Evolutionary conservation across 23 tunicate genomes (phyloP).

Genomic region (Corella eumyota): DNA sequence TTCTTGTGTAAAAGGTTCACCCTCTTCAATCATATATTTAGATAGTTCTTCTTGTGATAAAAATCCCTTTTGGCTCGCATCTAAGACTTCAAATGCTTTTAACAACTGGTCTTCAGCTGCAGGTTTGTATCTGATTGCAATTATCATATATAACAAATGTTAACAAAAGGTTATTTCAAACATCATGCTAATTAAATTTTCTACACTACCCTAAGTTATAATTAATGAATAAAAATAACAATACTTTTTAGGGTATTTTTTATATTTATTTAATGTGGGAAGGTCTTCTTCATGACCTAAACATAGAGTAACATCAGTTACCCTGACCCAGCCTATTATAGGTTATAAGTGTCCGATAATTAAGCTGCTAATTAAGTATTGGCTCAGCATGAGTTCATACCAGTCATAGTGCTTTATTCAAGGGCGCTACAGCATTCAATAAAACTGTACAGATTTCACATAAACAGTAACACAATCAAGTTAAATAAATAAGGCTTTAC

Average conservation of each 20-base stretch:
- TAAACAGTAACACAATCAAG: no score
- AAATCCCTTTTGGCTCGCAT: conserved; percentile 73
- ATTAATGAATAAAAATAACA: neutral
- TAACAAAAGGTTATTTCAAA: neutral
- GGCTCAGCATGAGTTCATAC: no score
- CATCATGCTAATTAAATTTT: neutral
- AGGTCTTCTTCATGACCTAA: no score
- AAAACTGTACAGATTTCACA: no score
- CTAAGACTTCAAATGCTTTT: conserved; percentile 91
- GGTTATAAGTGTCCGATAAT: no score
- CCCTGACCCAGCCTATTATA: no score
- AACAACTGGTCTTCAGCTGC: conserved; percentile 88
- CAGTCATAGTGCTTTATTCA: no score
- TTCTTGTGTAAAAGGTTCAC: conserved; percentile 98
- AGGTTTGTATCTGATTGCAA: conserved; percentile 61
- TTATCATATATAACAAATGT: conserved; percentile 4
- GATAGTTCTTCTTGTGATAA: conserved; percentile 85
- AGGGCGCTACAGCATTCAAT: no score
- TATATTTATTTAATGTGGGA: no score
- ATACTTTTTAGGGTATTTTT: neutral
- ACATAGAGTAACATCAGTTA: no score
- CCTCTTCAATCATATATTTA: conserved; percentile 86
- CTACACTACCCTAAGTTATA: neutral
- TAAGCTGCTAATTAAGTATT: no score
- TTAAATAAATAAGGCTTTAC: no score